Conservation (phyloP, 2,113 vertebrate genomes). For the Paramormyrops kingsleyae region DNA sequence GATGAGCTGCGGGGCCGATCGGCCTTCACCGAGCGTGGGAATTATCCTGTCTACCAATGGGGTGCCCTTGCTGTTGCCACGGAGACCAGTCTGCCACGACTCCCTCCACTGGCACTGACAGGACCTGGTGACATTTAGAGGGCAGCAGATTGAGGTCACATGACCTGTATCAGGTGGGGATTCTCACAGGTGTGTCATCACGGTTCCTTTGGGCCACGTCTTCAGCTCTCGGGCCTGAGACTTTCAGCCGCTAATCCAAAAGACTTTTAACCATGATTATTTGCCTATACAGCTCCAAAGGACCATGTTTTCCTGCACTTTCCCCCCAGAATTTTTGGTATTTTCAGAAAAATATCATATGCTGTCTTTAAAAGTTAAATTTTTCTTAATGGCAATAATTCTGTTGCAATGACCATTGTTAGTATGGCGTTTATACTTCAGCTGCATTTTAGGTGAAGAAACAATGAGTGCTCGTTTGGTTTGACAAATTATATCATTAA, state of each 20-base stretch:
- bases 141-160: conserved; percentile 67
- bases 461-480: neutral
- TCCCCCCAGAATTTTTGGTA: neutral
- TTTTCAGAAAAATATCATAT: neutral
- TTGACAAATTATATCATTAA: conserved; percentile 73
- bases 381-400: neutral
- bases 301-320: neutral
- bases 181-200: neutral
- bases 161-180: conserved; percentile 62
- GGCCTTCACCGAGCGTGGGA: conserved; percentile 89
- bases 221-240: neutral
- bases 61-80: conserved; percentile 88
- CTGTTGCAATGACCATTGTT: neutral
- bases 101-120: conserved; percentile 78
- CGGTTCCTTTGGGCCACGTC: neutral
- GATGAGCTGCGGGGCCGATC: conserved; percentile 96
- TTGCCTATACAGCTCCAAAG: neutral
- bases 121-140: conserved; percentile 90
- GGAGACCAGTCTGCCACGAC: conserved; percentile 79
- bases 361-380: neutral
- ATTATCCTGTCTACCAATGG: conserved; percentile 77
- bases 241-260: neutral
- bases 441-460: conserved; percentile 15
- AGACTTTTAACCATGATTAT: neutral
- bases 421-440: neutral